Percentiles rank a stretch among this genome's conserved stretches.
Evolutionary conservation across 2,888 invertebrate genomes (phyloP).

Genomic region (Xestoiulus laeticollis): DNA sequence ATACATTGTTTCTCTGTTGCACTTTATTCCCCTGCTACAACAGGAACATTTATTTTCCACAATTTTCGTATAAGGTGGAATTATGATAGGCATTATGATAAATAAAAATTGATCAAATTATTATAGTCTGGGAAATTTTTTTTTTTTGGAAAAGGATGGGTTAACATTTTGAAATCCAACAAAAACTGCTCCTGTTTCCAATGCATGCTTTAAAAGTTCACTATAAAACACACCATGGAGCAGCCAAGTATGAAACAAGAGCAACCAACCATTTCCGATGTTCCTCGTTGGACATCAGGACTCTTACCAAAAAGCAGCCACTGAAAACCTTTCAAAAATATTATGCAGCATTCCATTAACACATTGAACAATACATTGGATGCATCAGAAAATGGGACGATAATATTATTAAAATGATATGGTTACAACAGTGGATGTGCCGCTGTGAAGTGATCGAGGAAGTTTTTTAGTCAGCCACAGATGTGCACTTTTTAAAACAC

Average conservation of each 20-base stretch:
- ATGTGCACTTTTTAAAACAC: constrained; percentile 1
- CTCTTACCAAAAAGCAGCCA: background rate
- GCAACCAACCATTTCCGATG: constrained; percentile 14
- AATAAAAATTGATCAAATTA: too few species aligned
- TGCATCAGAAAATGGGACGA: constrained; percentile 14
- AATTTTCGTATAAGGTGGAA: too few species aligned
- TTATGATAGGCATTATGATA: too few species aligned
- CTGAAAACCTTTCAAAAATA: background rate
- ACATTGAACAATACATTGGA: background rate
- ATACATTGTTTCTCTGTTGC: too few species aligned
- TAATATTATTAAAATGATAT: background rate
- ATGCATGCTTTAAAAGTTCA: background rate
- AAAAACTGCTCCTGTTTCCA: background rate
- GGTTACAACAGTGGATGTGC: background rate
- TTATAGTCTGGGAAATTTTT: too few species aligned
- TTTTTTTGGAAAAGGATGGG: too few species aligned
- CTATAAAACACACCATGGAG: background rate
- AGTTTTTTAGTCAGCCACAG: background rate
- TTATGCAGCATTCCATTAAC: background rate
- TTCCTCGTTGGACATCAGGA: constrained; percentile 22
- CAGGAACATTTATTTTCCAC: too few species aligned
- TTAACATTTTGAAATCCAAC: background rate
- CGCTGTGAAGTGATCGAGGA: constrained; percentile 39
- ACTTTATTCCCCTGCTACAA: too few species aligned
- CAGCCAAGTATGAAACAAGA: constrained; percentile 10